Percentiles rank a stretch among this genome's conserved stretches.
phyloP scores from a whole-genome alignment of 2,113 vertebrate genomes.

The Salminus brasiliensis region DNA sequence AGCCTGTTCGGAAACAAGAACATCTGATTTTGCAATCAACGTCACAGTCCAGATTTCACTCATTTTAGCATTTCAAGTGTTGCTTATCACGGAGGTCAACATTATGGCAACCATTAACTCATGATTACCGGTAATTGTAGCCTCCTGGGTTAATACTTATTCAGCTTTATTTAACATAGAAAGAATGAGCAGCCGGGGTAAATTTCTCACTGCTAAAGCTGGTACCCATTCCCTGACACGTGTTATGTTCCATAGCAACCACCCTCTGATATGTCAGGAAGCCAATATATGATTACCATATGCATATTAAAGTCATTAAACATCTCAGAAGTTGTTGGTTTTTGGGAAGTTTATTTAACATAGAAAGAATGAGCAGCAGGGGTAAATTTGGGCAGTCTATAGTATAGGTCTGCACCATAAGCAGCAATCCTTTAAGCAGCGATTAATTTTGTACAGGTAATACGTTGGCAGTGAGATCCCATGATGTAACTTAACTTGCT shows the following conservation, averaged over 20 bases:
- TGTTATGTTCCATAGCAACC: conserved; percentile 34
- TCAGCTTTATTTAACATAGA: background rate
- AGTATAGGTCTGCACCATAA: background rate
- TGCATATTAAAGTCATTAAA: conserved; percentile 31
- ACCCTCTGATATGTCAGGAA: background rate
- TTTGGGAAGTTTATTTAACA: too few relatives aligned
- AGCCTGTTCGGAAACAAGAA: background rate
- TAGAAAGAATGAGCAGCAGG: too few relatives aligned
- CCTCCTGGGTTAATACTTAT: background rate
- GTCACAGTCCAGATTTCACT: background rate
- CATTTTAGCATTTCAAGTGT: background rate
- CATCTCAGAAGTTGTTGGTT: conserved; percentile 24
- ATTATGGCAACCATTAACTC: background rate
- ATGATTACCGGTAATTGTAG: background rate
- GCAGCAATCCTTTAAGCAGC: background rate
- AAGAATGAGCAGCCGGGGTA: background rate
- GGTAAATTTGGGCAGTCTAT: too few relatives aligned
- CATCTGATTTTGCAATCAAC: background rate
- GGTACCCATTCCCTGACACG: background rate
- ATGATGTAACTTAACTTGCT: background rate
- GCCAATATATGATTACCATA: conserved; percentile 29
- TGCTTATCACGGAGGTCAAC: background rate
- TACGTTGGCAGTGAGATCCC: background rate
- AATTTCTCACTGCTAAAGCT: background rate
- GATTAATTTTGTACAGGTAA: background rate